Evolutionary conservation across 2,888 invertebrate genomes (phyloP), one percentile per base, ranked within the genome.

Genomic region (Pterostichus niger): DNA sequence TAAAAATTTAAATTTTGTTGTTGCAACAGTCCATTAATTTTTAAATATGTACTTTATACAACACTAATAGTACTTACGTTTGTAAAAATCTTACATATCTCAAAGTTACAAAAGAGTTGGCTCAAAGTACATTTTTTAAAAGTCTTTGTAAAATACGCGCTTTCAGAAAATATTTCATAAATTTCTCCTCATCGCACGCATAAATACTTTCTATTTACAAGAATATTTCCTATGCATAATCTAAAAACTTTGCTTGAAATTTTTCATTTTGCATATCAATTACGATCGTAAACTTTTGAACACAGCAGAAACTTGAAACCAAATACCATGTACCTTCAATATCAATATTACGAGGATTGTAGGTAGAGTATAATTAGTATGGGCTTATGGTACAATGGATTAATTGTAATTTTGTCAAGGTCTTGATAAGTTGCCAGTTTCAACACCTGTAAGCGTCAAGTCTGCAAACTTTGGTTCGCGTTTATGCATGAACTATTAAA

Each of bases 321-420:
- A 6, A 9, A 3, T 40, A 3, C 7, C 40, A 40, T 40, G 40
- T 40, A 40, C 0, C 40, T 24, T 24, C 6, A 40, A 40, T 49
- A 49, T 49, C 49, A 10, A 49, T 49, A 49, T 9, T n/a, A 1
- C 2, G 10, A 49, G 49, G 49, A 0, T 13, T 2, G 13, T 1
- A 49, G 49, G 0, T 49, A 0, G 11, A 13, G 11, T 9, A 11
- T 49, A n/a, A 49, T 49, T 49, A 49, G n/a, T 49, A 49, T 49
- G 49, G 49, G n/a, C 10, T 49, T 49, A 49, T 49, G 49, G 11
- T 13, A 49, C 49, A 49, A 49, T 49, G 49, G 13, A 10, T 49
- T 49, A 49, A 49, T n/a, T 49, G 49, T 49, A 49, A 49, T 49
- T 49, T 49, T 49, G 49, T 49, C 49, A 49, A 49, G 49, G 49